These are phyloP conservation scores for Sebastes oblongus DNA, from an alignment of 2,797 vertebrate genomes.

Conservation along the genomic window DNA sequence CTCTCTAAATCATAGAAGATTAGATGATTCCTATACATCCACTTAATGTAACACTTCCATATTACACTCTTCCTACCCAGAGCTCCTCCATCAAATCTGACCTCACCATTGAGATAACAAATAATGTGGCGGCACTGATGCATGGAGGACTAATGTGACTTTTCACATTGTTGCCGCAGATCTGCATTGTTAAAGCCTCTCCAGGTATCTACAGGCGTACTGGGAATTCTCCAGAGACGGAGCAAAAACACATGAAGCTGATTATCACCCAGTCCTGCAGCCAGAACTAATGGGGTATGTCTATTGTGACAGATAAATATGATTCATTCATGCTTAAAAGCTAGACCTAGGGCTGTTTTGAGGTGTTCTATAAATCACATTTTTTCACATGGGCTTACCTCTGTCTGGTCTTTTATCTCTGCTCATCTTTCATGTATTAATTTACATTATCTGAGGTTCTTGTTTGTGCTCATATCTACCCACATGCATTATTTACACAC, in stretches of 20 bases:
- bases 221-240: neutral
- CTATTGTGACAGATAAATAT: constrained; percentile 23
- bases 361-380: constrained; percentile 23
- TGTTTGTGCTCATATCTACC: constrained; percentile 7
- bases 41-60: neutral
- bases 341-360: neutral
- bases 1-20: neutral
- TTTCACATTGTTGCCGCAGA: neutral
- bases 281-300: constrained; percentile 19
- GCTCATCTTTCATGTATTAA: constrained; percentile 16
- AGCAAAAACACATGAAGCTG: constrained; percentile 8
- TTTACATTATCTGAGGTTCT: constrained; percentile 26
- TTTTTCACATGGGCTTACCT: neutral
- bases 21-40: neutral
- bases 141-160: neutral
- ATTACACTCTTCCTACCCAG: neutral
- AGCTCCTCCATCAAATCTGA: neutral
- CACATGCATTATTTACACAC: constrained; percentile 38
- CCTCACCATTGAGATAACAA: neutral
- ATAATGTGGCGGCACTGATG: neutral
- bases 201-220: neutral
- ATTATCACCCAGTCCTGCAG: neutral
- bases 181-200: neutral
- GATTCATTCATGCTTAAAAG: constrained; percentile 30
- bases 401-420: neutral